These are phyloP conservation scores for Aldabrachelys gigantea DNA, from an alignment of 2,113 vertebrate genomes.

Conservation along the genomic window DNA sequence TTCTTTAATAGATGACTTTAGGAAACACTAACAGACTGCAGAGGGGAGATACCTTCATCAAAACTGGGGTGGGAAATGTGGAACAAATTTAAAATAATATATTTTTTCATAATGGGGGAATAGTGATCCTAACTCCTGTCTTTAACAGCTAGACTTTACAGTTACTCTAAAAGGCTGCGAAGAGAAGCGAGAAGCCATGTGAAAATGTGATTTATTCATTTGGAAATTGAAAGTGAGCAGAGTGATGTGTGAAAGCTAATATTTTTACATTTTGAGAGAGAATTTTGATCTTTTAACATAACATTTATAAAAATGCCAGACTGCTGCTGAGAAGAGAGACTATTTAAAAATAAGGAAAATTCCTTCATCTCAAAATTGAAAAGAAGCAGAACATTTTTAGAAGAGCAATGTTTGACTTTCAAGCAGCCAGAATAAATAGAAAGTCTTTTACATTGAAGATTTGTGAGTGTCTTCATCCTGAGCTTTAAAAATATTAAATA, in stretches of 20 bases:
- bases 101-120: not conserved
- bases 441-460: not conserved
- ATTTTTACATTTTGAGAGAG: constrained; percentile 8
- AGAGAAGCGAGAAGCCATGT: constrained; percentile 20
- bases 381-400: not conserved
- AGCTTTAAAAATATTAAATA: not conserved
- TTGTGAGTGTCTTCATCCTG: not conserved
- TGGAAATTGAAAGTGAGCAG: constrained; percentile 28
- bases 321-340: constrained; percentile 9
- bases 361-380: not conserved
- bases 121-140: not conserved
- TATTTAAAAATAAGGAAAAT: not conserved
- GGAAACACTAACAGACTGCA: constrained; percentile 29
- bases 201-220: not conserved
- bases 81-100: constrained; percentile 30
- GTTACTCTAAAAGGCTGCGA: not conserved
- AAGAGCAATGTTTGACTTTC: not conserved
- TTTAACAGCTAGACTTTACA: constrained; percentile 36
- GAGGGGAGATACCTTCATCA: constrained; percentile 28
- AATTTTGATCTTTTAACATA: constrained; percentile 18
- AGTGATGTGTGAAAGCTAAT: not conserved
- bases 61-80: not conserved
- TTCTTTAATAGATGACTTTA: constrained; percentile 32
- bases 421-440: not conserved
- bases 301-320: not conserved